A percentile compares a stretch with the other conserved stretches of the same genome.
These are phyloP conservation scores for Zaprionus inermis DNA, from an alignment of 1,140 invertebrate genomes.

Conservation along the genomic window DNA sequence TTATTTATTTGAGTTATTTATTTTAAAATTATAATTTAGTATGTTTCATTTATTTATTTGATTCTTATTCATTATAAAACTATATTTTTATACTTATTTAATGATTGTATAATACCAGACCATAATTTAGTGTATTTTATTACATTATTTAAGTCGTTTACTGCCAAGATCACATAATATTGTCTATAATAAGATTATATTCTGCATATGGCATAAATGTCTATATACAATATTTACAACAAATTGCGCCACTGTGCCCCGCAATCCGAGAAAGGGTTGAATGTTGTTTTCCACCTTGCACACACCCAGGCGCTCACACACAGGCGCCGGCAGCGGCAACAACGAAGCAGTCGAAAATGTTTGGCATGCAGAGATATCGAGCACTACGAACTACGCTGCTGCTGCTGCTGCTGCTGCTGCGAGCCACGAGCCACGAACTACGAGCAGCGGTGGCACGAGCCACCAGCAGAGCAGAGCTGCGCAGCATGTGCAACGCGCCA, in stretches of 20 bases:
- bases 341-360: constrained; percentile 50
- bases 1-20: background rate
- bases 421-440: no score
- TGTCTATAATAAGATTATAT: no score
- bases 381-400: constrained; percentile 46
- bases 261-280: constrained; percentile 44
- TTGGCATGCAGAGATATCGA: constrained; percentile 70
- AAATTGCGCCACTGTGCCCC: constrained; percentile 28
- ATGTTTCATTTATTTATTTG: no score
- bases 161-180: no score
- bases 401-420: no score
- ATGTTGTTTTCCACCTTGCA: constrained; percentile 23
- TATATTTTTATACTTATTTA: no score
- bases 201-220: no score
- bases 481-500: constrained; percentile 43
- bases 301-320: background rate
- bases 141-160: no score
- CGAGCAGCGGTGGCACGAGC: background rate
- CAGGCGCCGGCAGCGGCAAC: constrained; percentile 3
- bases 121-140: no score
- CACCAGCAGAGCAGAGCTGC: constrained; percentile 30
- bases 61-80: no score
- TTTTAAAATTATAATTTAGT: no score
- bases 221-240: background rate
- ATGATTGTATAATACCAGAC: no score